Base-by-base conservation (phyloP, 2,797 vertebrate species). In the Falco biarmicus region DNA sequence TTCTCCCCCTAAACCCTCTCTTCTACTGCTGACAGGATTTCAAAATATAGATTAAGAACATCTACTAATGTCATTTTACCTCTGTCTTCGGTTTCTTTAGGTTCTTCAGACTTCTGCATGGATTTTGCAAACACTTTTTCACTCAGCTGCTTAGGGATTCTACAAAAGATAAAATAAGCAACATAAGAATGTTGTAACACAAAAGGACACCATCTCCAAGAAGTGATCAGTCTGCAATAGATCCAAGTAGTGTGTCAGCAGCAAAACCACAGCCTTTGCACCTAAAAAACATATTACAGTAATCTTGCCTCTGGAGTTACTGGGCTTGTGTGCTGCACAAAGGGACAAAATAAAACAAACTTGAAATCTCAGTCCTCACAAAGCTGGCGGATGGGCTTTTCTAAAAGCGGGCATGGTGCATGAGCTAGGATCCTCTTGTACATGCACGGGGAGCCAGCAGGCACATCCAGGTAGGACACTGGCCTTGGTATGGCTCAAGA, bases 81-180 rank as follows among this genome's bases (percentile, higher is more conserved):
- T 98, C 97, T 97, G 73, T 84, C 96, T 95, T 98, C 96, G 37
- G 95, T 89, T 97, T 98, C 97, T 69, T 95, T 73, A 88, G 54
- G 70, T 93, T 97, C 92, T 96, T 97, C 75, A 87, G 87, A 65
- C 66, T 87, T 98, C 97, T 87, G 89, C 83, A 96, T 95, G 43
- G 97, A 95, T 97, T 99, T 98, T 89, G 97, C 95, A 96, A 99
- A 98, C 61, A 99, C 95, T 97, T 98, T 98, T 93, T 99, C 98
- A 91, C 97, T 99, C 71, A 99, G 98, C 15, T 98, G 98, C 97
- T 99, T 99, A 9, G 99, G 99, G 97, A 99, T 99, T 96, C 99
- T 99, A 96, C 37, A 91, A 90, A 48, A 88, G 65, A 96, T 64
- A 92, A 94, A 90, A 64, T 18, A 83, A 66, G 39, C 75, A 79